Base-by-base conservation (phyloP, 2,888 invertebrate species). In the Uloborus plumipes region DNA sequence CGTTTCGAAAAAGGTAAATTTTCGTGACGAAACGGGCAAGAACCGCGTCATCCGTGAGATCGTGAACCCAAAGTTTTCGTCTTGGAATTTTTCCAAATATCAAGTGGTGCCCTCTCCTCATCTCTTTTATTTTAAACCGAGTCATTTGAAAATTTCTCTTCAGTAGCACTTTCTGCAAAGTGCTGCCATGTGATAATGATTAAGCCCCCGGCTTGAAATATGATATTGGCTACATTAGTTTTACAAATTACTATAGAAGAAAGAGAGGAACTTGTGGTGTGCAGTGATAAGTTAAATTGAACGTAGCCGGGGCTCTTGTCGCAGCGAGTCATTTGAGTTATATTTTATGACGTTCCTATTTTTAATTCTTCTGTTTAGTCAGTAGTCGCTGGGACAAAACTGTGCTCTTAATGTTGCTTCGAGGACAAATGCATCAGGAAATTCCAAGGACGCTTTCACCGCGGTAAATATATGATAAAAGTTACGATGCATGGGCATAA, bases 61-160 rank as follows among this genome's bases (percentile, higher is more conserved):
- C 47, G 47, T 9, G 26, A 9, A 62, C 16, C 47, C 31, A n/a
- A 47, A 39, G 49, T 18, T 47, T 20, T 47, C 16, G 16, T 20
- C 69, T 62, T 78, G 78, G 78, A 78, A 78, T 78, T 78, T 72
- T 72, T 78, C 78, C 78, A 78, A 72, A 66, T 72, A 62, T 65
- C 53, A 59, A 39, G 58, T 51, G 53, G 50, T 22, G 31, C 50
- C 47, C 2, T 26, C 26, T 26, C 26, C 58, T 26, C 62, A 31
- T 66, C 71, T 49, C 65, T 71, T 78, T 78, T 59, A 67, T 75
- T 66, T 20, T n/a, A 64, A 31, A 15, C 64, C 26, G 26, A 31
- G 20, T 47, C 22, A 62, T 76, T 75, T 59, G 20, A 51, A 66
- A 39, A 67, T 67, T 66, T 20, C 39, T 22, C 7, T n/a, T 9